Percentiles rank a stretch among this genome's conserved stretches.
phyloP scores from a whole-genome alignment of 2,888 invertebrate genomes.

The Netelia fuscicornis region DNA sequence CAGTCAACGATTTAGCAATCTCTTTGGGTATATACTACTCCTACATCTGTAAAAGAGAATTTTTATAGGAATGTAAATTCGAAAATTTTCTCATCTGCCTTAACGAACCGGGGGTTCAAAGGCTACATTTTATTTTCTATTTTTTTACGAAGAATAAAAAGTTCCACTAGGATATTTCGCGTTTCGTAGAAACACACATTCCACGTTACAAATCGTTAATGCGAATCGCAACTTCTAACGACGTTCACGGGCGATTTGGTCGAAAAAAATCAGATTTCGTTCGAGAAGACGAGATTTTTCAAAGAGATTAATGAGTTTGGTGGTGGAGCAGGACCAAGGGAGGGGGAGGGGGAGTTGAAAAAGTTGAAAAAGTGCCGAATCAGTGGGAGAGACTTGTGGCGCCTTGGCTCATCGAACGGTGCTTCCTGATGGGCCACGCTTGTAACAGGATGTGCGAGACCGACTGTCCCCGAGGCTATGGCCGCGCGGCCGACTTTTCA shows the following conservation, averaged over 20 bases:
- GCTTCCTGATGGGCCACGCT: conserved; percentile 13
- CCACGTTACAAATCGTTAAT: neutral
- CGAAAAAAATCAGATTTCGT: conserved; percentile 3
- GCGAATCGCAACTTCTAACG: neutral
- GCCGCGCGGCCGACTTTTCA: conserved; percentile 2
- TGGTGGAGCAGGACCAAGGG: neutral
- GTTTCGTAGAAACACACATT: no score
- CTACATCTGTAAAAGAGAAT: no score
- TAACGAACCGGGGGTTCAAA: neutral
- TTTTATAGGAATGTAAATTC: neutral
- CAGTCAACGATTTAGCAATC: neutral
- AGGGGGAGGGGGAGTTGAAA: neutral
- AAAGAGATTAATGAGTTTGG: conserved; percentile 27
- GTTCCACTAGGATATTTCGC: no score
- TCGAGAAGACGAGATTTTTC: conserved; percentile 31
- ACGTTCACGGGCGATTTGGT: neutral
- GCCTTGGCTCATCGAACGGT: conserved; percentile 13
- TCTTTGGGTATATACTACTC: neutral
- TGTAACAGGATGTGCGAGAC: conserved; percentile 17
- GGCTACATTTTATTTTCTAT: no score
- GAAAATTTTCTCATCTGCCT: neutral
- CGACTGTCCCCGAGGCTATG: conserved; percentile 19
- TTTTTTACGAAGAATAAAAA: no score
- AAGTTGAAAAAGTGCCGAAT: conserved; percentile 1
- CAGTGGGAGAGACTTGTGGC: neutral